These are phyloP conservation scores for Pterostichus niger DNA, from an alignment of 2,888 invertebrate genomes.

Conservation along the genomic window DNA sequence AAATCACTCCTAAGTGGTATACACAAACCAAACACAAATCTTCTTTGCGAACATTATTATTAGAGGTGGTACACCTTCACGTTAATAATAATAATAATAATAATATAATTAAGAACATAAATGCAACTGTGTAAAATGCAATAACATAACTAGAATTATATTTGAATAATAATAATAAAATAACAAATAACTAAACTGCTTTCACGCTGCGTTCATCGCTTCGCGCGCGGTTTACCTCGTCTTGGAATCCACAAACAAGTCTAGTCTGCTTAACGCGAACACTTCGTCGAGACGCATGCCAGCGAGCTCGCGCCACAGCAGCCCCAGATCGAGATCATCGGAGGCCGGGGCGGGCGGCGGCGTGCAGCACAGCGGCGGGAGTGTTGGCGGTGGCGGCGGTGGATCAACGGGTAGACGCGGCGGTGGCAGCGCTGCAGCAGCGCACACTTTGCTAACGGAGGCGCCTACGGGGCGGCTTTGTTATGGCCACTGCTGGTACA, in stretches of 20 bases:
- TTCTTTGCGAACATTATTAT: conserved; percentile 25
- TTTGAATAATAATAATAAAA: conserved; percentile 66
- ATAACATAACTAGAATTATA: conserved; percentile 74
- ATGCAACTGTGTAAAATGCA: conserved; percentile 75
- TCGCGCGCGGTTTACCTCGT: conserved; percentile 65
- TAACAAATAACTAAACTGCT: conserved; percentile 67
- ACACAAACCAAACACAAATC: conserved; percentile 60
- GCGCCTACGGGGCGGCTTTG: conserved; percentile 72
- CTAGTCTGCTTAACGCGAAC: conserved; percentile 69
- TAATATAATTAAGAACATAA: conserved; percentile 70
- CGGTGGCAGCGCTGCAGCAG: conserved; percentile 70
- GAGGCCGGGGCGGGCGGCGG: conserved; percentile 70
- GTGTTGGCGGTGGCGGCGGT: conserved; percentile 60
- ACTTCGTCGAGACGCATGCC: conserved; percentile 77
- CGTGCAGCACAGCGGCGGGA: conserved; percentile 55
- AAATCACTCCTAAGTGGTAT: conserved; percentile 56
- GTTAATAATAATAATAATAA: conserved; percentile 56
- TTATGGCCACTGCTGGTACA: conserved; percentile 92
- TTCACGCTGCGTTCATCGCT: neutral
- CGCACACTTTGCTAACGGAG: conserved; percentile 61
- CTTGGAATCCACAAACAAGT: conserved; percentile 65
- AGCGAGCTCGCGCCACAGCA: conserved; percentile 77
- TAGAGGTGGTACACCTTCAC: conserved; percentile 2
- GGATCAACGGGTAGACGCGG: conserved; percentile 12
- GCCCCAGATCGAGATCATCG: conserved; percentile 74